Percentiles rank a stretch among this genome's conserved stretches.
Evolutionary conservation across 2,888 invertebrate genomes (phyloP).

Genomic region (Didymodactylos carnosus): DNA sequence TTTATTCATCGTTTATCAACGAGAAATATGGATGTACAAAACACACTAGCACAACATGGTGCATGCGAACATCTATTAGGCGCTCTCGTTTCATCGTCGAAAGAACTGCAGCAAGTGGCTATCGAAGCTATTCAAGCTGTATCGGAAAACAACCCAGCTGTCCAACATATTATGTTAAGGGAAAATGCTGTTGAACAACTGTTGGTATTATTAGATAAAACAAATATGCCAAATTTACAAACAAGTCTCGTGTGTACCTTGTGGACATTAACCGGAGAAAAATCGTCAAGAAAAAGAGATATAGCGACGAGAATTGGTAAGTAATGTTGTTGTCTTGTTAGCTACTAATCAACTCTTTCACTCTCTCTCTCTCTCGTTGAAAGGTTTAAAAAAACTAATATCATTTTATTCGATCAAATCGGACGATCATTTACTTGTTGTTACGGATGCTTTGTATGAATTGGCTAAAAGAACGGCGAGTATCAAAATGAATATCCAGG

Average conservation of each 20-base stretch:
- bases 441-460: neutral
- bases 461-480: neutral
- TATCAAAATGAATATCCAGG: neutral
- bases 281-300: neutral
- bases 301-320: neutral
- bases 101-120: constrained; percentile 26
- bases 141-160: constrained; percentile 24
- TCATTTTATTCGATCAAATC: neutral
- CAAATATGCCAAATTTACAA: neutral
- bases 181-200: constrained; percentile 25
- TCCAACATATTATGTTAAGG: constrained; percentile 23
- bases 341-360: too few species aligned
- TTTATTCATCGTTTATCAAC: neutral
- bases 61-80: neutral
- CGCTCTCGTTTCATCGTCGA: constrained; percentile 1
- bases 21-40: neutral
- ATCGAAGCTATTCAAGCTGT: constrained; percentile 26
- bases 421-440: neutral
- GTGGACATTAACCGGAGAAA: neutral
- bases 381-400: neutral
- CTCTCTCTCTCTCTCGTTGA: too few species aligned
- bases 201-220: constrained; percentile 25
- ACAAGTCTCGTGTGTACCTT: neutral
- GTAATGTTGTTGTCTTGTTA: too few species aligned
- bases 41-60: neutral